A percentile compares a stretch with the other conserved stretches of the same genome.
These are phyloP conservation scores for Ciconia boyciana DNA, from an alignment of 2,113 vertebrate species.

Conservation along the genomic window DNA sequence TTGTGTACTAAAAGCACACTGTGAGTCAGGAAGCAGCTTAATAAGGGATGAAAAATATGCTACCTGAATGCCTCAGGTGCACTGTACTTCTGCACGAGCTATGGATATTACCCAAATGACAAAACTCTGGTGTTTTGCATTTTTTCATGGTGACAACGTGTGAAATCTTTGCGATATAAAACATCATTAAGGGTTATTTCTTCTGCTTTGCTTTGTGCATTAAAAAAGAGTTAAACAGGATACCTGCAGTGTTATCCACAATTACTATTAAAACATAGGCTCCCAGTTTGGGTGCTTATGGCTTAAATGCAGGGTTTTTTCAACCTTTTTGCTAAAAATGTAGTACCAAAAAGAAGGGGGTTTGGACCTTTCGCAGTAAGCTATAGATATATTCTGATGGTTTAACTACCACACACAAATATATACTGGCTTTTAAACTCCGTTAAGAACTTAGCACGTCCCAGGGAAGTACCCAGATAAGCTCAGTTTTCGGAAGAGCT, in stretches of 20 bases:
- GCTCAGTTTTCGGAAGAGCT: background rate
- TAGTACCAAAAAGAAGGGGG: background rate
- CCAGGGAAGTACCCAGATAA: background rate
- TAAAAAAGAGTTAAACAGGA: background rate
- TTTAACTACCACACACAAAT: background rate
- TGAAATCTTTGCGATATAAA: background rate
- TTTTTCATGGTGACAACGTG: rapidly evolving
- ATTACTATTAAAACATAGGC: background rate
- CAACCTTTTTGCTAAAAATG: too few relatives aligned
- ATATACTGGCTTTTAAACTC: background rate
- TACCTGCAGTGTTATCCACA: background rate
- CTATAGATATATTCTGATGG: background rate
- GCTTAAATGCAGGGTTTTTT: background rate
- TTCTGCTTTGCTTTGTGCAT: background rate
- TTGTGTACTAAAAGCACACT: background rate
- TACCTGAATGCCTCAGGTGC: background rate
- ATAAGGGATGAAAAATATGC: background rate
- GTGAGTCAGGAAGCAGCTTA: background rate
- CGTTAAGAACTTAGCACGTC: background rate
- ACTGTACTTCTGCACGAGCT: background rate
- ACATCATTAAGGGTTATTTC: background rate
- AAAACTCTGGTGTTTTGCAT: background rate
- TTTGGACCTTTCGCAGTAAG: background rate
- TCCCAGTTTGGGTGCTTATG: background rate
- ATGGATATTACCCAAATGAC: background rate